These are phyloP conservation scores for Gorsachius magnificus DNA, from an alignment of 2,797 vertebrate species.

Conservation along the genomic window DNA sequence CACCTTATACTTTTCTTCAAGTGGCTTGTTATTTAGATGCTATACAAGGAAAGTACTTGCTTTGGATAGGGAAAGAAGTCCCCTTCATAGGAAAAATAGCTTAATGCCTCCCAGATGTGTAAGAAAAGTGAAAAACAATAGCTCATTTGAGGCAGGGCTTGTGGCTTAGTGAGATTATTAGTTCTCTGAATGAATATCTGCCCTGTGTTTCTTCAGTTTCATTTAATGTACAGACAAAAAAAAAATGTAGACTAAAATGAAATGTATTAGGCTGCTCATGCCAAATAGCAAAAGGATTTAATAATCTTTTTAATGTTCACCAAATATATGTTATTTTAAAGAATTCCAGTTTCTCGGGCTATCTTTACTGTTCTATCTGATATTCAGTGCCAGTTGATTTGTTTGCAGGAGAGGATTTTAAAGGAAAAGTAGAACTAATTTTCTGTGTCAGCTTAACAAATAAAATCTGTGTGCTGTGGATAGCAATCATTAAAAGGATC, in stretches of 20 bases:
- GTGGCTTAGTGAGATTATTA: slow-evolving; percentile 57
- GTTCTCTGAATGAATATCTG: slow-evolving; percentile 48
- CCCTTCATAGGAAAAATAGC: slow-evolving; percentile 54
- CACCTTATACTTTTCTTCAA: slow-evolving; percentile 50
- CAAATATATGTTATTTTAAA: slow-evolving; percentile 52
- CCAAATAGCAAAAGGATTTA: slow-evolving; percentile 34
- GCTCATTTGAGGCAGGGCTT: slow-evolving; percentile 30
- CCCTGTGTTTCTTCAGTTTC: slow-evolving; percentile 48
- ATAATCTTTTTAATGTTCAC: slow-evolving; percentile 45
- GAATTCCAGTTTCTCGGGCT: slow-evolving; percentile 21
- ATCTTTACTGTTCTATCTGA: slow-evolving; percentile 51
- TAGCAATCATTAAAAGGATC: slow-evolving; percentile 53
- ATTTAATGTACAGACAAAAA: slow-evolving; percentile 43
- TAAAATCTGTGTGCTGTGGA: slow-evolving; percentile 46
- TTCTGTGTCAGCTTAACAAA: slow-evolving; percentile 64
- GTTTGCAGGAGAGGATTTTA: slow-evolving; percentile 8
- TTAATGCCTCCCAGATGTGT: slow-evolving; percentile 66
- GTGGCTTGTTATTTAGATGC: slow-evolving; percentile 54
- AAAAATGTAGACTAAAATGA: slow-evolving; percentile 19
- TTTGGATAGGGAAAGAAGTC: slow-evolving; percentile 47
- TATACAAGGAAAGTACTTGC: slow-evolving; percentile 31
- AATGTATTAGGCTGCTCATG: slow-evolving; percentile 21
- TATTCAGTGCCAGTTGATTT: slow-evolving; percentile 32
- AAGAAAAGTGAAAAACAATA: slow-evolving; percentile 58
- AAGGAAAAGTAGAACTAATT: slow-evolving; percentile 55